Evolutionary conservation across 1,140 invertebrate genomes (phyloP), one percentile per base, ranked within the genome.

Genomic region (Drosophila littoralis): DNA sequence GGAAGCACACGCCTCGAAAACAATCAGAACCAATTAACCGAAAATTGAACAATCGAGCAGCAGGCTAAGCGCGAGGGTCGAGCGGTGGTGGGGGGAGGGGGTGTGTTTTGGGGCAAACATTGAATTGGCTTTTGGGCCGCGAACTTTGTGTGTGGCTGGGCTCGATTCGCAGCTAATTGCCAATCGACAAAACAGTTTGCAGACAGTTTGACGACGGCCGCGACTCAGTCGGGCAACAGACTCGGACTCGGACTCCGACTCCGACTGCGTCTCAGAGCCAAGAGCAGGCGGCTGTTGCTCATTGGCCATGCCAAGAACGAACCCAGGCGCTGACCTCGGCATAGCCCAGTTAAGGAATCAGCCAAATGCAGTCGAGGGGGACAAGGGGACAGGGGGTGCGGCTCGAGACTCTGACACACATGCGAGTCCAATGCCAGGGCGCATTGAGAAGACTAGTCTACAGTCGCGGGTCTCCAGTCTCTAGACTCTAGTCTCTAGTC

Each of bases 1-100:
- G 28, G 32, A 7, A 46, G 66, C 65, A 79, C 84, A 88, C 84
- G 85, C 84, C 84, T 76, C 59, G 74, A 88, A 88, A 88, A 84
- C 85, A 88, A 88, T 88, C 84, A 88, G 80, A 89, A 89, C 84
- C 84, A 88, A 88, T 88, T 88, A 88, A 88, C 85, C 74, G 80
- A 89, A 85, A 83, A 89, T 84, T 84, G 84, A 89, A 88, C 83
- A 88, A 86, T 88, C 83, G 79, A 66, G 61, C 73, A 78, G 69
- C 35, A 28, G 22, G 22, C 22, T 4, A 28, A 28, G 22, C 48
- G 69, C 59, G 63, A 42, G 63, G 61, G 46, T 22, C 9, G 36
- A 45, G 42, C 17, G 35, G 9, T 50, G 67, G 60, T 59, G 64
- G 66, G 68, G 38, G 43, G 50, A 13, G 12, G 36, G 35, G 43